These are phyloP conservation scores for Blennius ocellaris DNA, from an alignment of 2,113 vertebrate genomes.

Conservation along the genomic window DNA sequence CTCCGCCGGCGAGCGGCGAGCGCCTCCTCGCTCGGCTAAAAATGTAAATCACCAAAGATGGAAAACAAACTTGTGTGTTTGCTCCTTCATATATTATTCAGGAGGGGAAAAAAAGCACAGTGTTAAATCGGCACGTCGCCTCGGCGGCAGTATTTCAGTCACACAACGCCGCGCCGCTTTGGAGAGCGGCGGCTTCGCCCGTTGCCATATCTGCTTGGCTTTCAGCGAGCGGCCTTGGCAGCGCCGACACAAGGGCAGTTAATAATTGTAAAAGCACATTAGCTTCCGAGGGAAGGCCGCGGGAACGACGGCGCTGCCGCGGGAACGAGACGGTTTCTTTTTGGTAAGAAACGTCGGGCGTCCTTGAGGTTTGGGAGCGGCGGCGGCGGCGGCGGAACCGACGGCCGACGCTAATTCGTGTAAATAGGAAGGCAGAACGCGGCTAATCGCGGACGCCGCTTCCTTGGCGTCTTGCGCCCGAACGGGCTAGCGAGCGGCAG, in stretches of 20 bases:
- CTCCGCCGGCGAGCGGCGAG: slow-evolving; percentile 1
- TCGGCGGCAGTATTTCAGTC: background rate
- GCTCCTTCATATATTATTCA: slow-evolving; percentile 51
- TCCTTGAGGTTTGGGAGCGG: background rate
- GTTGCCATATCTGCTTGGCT: background rate
- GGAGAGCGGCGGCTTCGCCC: background rate
- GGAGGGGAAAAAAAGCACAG: slow-evolving; percentile 1
- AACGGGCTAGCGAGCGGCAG: slow-evolving; percentile 23
- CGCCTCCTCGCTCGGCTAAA: slow-evolving; percentile 29
- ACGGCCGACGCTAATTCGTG: slow-evolving; percentile 28
- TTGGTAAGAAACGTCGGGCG: background rate
- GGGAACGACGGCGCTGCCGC: background rate
- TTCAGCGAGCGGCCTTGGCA: background rate
- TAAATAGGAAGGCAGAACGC: slow-evolving; percentile 32
- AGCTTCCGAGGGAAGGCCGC: slow-evolving; percentile 2
- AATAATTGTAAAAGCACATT: slow-evolving; percentile 8
- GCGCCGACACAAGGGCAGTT: background rate
- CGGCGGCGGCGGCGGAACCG: too few species aligned
- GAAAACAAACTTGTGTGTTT: slow-evolving; percentile 53
- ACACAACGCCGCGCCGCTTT: background rate
- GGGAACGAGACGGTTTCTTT: background rate
- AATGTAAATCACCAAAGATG: slow-evolving; percentile 43
- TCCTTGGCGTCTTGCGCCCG: slow-evolving; percentile 6
- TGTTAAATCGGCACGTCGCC: slow-evolving; percentile 13
- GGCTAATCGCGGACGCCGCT: slow-evolving; percentile 9